Evolutionary conservation across 2,797 vertebrate species (phyloP), one percentile per base, ranked within the genome.

Genomic region (Sebastes jordani): DNA sequence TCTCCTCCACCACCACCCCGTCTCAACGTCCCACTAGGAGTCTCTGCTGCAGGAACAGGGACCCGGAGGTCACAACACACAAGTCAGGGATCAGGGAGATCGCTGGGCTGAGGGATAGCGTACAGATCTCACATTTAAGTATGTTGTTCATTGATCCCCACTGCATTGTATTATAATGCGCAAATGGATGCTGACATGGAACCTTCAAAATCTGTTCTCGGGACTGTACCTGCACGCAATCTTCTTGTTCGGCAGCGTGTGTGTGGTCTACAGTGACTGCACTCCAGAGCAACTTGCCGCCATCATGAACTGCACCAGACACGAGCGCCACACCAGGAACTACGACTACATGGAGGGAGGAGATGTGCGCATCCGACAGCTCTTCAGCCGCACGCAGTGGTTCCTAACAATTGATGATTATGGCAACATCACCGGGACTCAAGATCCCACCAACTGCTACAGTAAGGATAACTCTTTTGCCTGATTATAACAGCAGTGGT

Each of bases 281-380:
- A 97, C 96, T 90, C 96, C 97, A 87, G 97, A 98, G 95, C 98
- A 99, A 96, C 97, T 97, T 93, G 96, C 97, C 80, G 95, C 96
- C 93, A 97, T 97, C 93, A 97, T 96, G 95, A 99, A 99, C 97
- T 99, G 98, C 92, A 97, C 97, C 93, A 98, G 96, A 93, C 98
- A 98, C 3, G 98, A 99, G 93, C 95, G 97, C 87, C 97, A 98
- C 90, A 98, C 97, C 83, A 97, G 98, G 92, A 99, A 98, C 94
- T 99, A 99, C 84, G 98, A 99, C 96, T 99, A 99, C 95, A 99
- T 99, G 98, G 98, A 99, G 95, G 98, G 98, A 89, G 98, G 98
- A 87, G 98, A 99, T 90, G 97, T 99, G 91, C 97, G 98, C 88
- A 97, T 99, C 82, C 97, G 98, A 87, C 97, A 98, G 95, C 97